Base-by-base conservation (phyloP, 2,797 vertebrate genomes). In the Lagothrix lagotricha region DNA sequence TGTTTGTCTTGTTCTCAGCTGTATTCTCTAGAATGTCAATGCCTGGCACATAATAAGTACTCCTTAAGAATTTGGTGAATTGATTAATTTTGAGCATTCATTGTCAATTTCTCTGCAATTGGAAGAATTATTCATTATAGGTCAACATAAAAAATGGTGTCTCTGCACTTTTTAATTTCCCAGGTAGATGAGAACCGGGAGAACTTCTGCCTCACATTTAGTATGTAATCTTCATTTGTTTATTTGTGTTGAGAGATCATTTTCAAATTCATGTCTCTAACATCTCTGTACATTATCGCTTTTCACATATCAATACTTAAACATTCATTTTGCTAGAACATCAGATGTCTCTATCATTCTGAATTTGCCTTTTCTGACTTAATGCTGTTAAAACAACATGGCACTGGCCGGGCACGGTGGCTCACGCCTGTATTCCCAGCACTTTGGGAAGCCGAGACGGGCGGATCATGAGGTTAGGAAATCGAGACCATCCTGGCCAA, bases 41-140 rank as follows among this genome's bases (percentile, higher is more conserved):
- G 17, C 44, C 52, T 75, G 48, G 36, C 7, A 76, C 26, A 41
- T 20, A 26, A 33, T 24, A 86, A 72, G 52, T 46, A 14, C 3
- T 72, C 46, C 77, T 92, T 57, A 75, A 36, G 52, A 94, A 85
- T 54, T 50, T 75, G 8, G 48, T 80, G 6, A 93, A 57, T 80
- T 28, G 64, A 36, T 96, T 82, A 67, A 41, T 92, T 93, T 93
- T 85, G 90, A 86, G 73, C 20, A 92, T 81, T 83, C n/a, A 58
- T 64, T 86, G n/a, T 44, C 81, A 86, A 75, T 96, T 70, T 96
- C 52, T 88, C n/a, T 89, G 85, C 33, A 57, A n/a, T 67, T 92
- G 41, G 5, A 5, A n/a, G 41, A 86, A 93, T 75, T 88, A 52
- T 48, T 96, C n/a, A 39, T 12, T 30, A 61, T 13, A 64, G 20